phyloP scores from a whole-genome alignment of 64 coral and sea anemone genomes.

The Porites lutea region DNA sequence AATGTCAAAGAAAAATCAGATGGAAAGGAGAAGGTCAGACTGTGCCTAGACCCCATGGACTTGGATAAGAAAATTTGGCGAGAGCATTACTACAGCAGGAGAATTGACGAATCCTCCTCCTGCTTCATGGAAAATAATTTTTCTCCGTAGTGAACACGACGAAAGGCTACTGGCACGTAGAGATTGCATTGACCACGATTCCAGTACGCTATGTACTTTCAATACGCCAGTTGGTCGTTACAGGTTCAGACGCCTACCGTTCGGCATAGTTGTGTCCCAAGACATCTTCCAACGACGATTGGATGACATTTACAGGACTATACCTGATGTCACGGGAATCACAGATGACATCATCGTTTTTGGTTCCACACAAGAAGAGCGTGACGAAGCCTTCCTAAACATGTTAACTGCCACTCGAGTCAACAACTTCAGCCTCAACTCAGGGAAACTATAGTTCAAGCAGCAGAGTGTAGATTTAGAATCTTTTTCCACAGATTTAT shows the following conservation, averaged over 20 bases:
- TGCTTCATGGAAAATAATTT: constrained; percentile 53
- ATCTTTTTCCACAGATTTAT: too few species aligned
- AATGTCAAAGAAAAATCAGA: constrained; percentile 54
- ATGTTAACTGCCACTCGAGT: too few species aligned
- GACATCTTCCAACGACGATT: constrained; percentile 52
- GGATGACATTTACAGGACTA: constrained; percentile 40
- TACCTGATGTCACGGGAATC: constrained; percentile 57
- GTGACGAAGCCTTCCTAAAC: too few species aligned
- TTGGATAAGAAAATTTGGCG: constrained; percentile 54
- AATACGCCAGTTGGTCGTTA: constrained; percentile 63
- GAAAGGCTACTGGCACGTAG: constrained; percentile 73
- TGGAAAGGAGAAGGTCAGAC: constrained; percentile 25
- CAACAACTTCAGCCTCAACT: too few species aligned
- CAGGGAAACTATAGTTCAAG: too few species aligned
- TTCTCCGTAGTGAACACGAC: constrained; percentile 63
- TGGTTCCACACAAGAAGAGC: constrained; percentile 57
- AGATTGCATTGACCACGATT: constrained; percentile 38
- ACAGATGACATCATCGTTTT: constrained; percentile 6
- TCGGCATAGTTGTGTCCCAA: constrained; percentile 53
- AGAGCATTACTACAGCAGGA: constrained; percentile 58
- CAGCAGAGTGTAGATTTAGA: too few species aligned
- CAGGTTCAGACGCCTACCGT: constrained; percentile 31
- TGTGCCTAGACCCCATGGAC: constrained; percentile 38
- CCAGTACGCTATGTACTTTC: constrained; percentile 57
- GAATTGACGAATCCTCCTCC: constrained; percentile 56